Conservation (phyloP, 2,888 invertebrate genomes). For the Rutpela maculata region DNA sequence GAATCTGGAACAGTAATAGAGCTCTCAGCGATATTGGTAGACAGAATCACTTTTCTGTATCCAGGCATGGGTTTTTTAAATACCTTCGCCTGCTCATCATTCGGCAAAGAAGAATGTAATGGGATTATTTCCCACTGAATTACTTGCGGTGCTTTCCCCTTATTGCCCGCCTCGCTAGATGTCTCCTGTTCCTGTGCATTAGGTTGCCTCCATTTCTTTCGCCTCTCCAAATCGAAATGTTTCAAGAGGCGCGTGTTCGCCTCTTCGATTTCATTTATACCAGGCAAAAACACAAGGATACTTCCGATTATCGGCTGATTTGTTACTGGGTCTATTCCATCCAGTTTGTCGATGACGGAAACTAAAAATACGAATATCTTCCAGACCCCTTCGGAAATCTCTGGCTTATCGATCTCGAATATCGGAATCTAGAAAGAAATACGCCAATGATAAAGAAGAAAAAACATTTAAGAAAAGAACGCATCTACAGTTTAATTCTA, state of each 20-base stretch:
- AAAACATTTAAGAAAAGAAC: neutral
- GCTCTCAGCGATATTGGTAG: constrained; percentile 95
- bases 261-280: constrained; percentile 89
- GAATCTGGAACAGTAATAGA: constrained; percentile 93
- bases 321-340: constrained; percentile 68
- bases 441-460: neutral
- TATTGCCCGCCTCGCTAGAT: neutral
- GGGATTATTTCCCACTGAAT: constrained; percentile 71
- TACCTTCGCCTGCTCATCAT: constrained; percentile 80
- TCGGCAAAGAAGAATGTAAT: constrained; percentile 81
- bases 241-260: constrained; percentile 74
- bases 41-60: constrained; percentile 88
- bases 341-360: constrained; percentile 81
- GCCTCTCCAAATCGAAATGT: constrained; percentile 11
- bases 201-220: neutral
- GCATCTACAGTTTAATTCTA: too few species aligned
- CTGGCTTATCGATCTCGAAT: constrained; percentile 77
- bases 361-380: constrained; percentile 75
- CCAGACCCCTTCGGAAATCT: constrained; percentile 69
- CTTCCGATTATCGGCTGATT: constrained; percentile 74
- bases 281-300: constrained; percentile 93
- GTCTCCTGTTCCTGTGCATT: neutral
- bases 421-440: constrained; percentile 74
- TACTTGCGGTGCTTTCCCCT: neutral
- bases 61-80: constrained; percentile 79